A percentile compares a stretch with the other conserved stretches of the same genome.
phyloP scores from a whole-genome alignment of 2,797 vertebrate species.

The Ceyx erithaca region DNA sequence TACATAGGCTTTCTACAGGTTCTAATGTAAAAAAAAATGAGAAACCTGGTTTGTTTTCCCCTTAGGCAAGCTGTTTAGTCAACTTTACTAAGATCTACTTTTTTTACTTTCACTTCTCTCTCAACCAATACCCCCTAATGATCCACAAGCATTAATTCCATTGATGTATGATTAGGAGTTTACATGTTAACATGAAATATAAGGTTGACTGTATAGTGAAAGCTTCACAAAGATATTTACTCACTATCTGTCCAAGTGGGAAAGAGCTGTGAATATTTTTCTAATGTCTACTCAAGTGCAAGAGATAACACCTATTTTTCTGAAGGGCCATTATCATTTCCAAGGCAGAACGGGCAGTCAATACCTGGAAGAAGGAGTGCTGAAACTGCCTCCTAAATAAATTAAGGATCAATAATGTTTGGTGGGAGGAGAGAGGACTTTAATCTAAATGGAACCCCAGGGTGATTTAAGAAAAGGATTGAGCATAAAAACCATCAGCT shows the following conservation, averaged over 20 bases:
- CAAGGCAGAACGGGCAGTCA: constrained; percentile 33
- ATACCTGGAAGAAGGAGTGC: constrained; percentile 46
- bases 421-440: constrained; percentile 49
- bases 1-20: neutral
- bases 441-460: constrained; percentile 35
- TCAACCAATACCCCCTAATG: neutral
- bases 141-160: neutral
- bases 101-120: neutral
- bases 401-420: constrained; percentile 59
- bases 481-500: neutral
- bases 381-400: constrained; percentile 62
- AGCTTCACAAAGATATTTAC: neutral
- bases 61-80: neutral
- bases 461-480: constrained; percentile 22
- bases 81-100: neutral
- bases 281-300: constrained; percentile 15
- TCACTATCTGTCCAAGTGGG: neutral
- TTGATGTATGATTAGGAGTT: neutral
- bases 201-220: neutral
- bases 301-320: constrained; percentile 32
- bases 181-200: neutral
- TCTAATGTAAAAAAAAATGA: neutral
- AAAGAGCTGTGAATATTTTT: constrained; percentile 19
- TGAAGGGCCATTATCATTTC: constrained; percentile 36
- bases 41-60: neutral